A percentile compares a stretch with the other conserved stretches of the same genome.
Evolutionary conservation across 2,113 vertebrate genomes (phyloP).

Genomic region (cattle (Bos taurus)): DNA sequence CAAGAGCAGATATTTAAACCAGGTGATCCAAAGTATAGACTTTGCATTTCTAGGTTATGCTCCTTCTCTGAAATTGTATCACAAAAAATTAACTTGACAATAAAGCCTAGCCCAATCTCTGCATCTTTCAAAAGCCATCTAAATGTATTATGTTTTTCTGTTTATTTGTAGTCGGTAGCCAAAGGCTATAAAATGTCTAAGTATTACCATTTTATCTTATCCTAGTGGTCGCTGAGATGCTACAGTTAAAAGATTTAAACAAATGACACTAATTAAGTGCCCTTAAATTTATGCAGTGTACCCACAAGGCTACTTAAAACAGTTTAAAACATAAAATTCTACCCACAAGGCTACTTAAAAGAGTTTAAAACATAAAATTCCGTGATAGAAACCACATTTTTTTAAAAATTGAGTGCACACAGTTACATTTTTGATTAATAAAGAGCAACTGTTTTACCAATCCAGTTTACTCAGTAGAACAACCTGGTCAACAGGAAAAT

Average conservation of each 20-base stretch:
- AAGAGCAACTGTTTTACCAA: conserved; percentile 16
- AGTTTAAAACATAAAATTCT: background rate
- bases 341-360: background rate
- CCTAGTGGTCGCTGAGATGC: background rate
- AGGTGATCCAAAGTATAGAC: background rate
- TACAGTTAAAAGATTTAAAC: background rate
- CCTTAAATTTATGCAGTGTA: background rate
- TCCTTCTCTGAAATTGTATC: background rate
- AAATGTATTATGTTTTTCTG: background rate
- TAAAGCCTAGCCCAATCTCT: background rate
- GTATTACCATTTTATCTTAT: background rate
- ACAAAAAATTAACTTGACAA: conserved; percentile 4
- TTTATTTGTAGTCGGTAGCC: background rate
- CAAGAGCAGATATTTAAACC: background rate
- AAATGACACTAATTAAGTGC: background rate
- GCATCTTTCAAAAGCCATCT: background rate
- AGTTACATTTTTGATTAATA: background rate
- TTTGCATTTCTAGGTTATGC: background rate
- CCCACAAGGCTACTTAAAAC: background rate
- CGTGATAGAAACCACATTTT: background rate
- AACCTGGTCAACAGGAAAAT: background rate
- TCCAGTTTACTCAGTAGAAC: background rate
- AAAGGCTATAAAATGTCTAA: background rate
- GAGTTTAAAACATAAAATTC: background rate
- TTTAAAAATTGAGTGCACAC: background rate